phyloP scores from a whole-genome alignment of 30 jellyfish, hydroid and myxozoan genomes.

The Aurelia aurita region DNA sequence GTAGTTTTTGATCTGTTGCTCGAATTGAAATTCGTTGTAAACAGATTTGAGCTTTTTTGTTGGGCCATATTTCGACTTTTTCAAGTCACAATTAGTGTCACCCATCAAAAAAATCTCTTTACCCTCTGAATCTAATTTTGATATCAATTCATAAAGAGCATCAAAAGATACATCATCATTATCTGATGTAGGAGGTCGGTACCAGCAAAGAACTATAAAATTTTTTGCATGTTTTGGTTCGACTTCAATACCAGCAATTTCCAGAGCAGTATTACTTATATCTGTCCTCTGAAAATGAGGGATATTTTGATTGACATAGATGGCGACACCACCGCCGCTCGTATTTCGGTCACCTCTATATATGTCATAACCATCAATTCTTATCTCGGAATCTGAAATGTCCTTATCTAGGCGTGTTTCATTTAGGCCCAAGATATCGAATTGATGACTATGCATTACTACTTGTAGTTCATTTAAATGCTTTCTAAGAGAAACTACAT shows the following conservation, averaged over 20 bases:
- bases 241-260: conserved; percentile 14
- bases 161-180: conserved; percentile 16
- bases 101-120: conserved; percentile 37
- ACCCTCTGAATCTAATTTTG: conserved; percentile 39
- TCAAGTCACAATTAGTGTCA: conserved; percentile 40
- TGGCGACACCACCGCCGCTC: conserved; percentile 41
- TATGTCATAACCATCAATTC: conserved; percentile 41
- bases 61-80: conserved; percentile 44
- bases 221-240: conserved; percentile 48
- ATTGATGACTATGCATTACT: conserved; percentile 28
- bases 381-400: conserved; percentile 26
- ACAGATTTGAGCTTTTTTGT: conserved; percentile 32
- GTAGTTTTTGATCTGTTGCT: conserved; percentile 27
- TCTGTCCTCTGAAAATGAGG: conserved; percentile 23
- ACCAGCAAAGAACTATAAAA: conserved; percentile 25
- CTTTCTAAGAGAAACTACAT: conserved; percentile 16
- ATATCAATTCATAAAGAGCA: conserved; percentile 28
- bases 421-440: conserved; percentile 51
- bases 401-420: conserved; percentile 24
- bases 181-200: conserved; percentile 54
- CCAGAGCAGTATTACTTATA: conserved; percentile 30
- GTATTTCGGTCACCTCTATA: conserved; percentile 35
- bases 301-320: conserved; percentile 6
- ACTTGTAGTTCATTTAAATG: conserved; percentile 25
- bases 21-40: conserved; percentile 33